Evolutionary conservation across 1,140 invertebrate genomes (phyloP).

Genomic region (Rhizoglyphus robini): DNA sequence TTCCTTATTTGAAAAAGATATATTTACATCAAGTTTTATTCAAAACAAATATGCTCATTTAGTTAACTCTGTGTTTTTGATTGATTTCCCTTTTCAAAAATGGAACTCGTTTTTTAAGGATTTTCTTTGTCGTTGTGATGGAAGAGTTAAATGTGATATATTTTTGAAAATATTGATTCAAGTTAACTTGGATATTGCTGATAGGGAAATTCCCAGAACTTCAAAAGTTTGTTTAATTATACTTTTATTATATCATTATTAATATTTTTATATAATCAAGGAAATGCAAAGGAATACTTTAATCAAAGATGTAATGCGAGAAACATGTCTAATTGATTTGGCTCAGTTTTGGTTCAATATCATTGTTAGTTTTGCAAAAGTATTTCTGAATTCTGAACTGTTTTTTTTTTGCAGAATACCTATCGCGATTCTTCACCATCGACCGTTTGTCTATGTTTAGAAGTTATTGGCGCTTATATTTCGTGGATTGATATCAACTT

Average conservation of each 20-base stretch:
- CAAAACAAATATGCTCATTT: slow-evolving; percentile 43
- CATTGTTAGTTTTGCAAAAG: slow-evolving; percentile 35
- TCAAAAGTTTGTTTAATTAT: slow-evolving; percentile 21
- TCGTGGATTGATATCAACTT: slow-evolving; percentile 47
- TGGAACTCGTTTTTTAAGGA: slow-evolving; percentile 44
- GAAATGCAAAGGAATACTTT: slow-evolving; percentile 40
- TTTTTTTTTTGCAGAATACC: slow-evolving; percentile 30
- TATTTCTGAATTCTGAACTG: background rate
- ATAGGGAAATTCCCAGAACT: slow-evolving; percentile 25
- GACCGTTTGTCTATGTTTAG: slow-evolving; percentile 38
- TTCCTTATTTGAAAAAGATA: slow-evolving; percentile 17
- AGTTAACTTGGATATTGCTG: slow-evolving; percentile 38
- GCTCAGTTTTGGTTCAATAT: slow-evolving; percentile 45
- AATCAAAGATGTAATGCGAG: slow-evolving; percentile 45
- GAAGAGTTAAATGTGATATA: slow-evolving; percentile 36
- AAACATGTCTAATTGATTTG: slow-evolving; percentile 38
- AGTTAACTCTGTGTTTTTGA: slow-evolving; percentile 38
- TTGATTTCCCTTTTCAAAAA: slow-evolving; percentile 38
- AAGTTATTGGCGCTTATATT: slow-evolving; percentile 44
- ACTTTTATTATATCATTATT: too few relatives aligned
- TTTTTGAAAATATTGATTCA: slow-evolving; percentile 41
- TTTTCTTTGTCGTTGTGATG: slow-evolving; percentile 34
- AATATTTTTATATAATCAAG: slow-evolving; percentile 28
- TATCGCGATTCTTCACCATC: slow-evolving; percentile 36
- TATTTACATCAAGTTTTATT: slow-evolving; percentile 29